These are phyloP conservation scores for Carabus problematicus DNA, from an alignment of 2,888 invertebrate genomes.

Conservation along the genomic window DNA sequence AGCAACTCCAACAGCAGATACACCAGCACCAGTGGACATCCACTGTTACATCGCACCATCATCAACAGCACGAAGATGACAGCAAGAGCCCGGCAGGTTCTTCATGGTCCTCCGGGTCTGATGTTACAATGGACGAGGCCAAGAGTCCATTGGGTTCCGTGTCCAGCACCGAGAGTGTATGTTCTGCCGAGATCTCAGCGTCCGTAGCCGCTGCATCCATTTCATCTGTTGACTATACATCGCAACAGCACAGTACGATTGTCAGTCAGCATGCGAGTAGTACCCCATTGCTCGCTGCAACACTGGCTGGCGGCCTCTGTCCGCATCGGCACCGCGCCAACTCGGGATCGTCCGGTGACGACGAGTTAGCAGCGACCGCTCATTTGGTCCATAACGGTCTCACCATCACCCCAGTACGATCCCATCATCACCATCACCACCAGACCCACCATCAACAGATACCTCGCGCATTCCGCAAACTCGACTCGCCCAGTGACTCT, in stretches of 20 bases:
- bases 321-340: slow-evolving; percentile 78
- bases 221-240: slow-evolving; percentile 64
- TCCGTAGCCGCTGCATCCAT: slow-evolving; percentile 62
- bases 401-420: slow-evolving; percentile 73
- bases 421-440: slow-evolving; percentile 46
- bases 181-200: slow-evolving; percentile 66
- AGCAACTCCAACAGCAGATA: slow-evolving; percentile 77
- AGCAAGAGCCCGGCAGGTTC: slow-evolving; percentile 68
- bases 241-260: slow-evolving; percentile 44
- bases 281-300: slow-evolving; percentile 77
- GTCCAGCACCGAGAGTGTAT: slow-evolving; percentile 86
- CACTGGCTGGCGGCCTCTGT: slow-evolving; percentile 75
- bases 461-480: slow-evolving; percentile 73
- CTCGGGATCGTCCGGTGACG: slow-evolving; percentile 82
- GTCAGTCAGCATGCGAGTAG: slow-evolving; percentile 71
- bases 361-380: slow-evolving; percentile 75
- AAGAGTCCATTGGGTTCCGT: slow-evolving; percentile 88
- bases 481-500: slow-evolving; percentile 92
- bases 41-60: slow-evolving; percentile 48
- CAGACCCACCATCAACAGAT: slow-evolving; percentile 58
- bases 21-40: slow-evolving; percentile 47
- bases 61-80: slow-evolving; percentile 68
- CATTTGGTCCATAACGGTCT: slow-evolving; percentile 76
- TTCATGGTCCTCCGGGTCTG: slow-evolving; percentile 74
- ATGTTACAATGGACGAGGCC: slow-evolving; percentile 78